Evolutionary conservation across 2,888 invertebrate genomes (phyloP), one percentile per base, ranked within the genome.

Genomic region (Alitta virens): DNA sequence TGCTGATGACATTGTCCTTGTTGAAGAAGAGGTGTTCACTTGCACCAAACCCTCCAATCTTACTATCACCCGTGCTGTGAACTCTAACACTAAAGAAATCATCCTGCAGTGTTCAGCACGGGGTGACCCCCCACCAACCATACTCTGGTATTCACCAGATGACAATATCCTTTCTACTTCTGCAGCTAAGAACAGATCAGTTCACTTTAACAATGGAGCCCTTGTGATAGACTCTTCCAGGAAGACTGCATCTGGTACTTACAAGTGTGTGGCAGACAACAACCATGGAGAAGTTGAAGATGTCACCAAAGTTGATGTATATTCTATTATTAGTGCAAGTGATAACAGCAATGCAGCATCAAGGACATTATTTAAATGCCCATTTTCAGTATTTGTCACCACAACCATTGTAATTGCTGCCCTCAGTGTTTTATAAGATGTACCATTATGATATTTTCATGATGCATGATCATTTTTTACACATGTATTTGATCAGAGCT

Each of bases 61-160:
- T 33, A 46, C 43, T 25, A 60, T 62, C 38, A 53, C 60, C 2
- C 33, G 27, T 3, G 18, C 23, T n/a, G 42, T 52, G 14, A 56
- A 53, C 27, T 25, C 27, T 7, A 27, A 27, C n/a, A 51, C 42
- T 24, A 25, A 40, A 49, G 26, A 51, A 12, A 2, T 62, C 43
- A 53, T 26, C 18, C 53, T 66, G 46, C 24, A 23, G 1, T 66
- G 66, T 53, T 40, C 33, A 2, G 66, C 62, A 18, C 24, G 49
- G 26, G 66, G 66, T 3, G 64, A 64, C 53, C 66, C 66, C 16
- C 33, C 66, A 12, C 66, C 66, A n/a, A 40, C 27, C 16, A 51
- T 66, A 40, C 50, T 24, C 46, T 66, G 66, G 66, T 33, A 49
- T 27, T 26, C 33, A 12, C 62, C 60, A 14, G 53, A 59, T 27